Evolutionary conservation across 2,113 vertebrate genomes (phyloP).

Genomic region (Cryptoleucopteryx plumbea): DNA sequence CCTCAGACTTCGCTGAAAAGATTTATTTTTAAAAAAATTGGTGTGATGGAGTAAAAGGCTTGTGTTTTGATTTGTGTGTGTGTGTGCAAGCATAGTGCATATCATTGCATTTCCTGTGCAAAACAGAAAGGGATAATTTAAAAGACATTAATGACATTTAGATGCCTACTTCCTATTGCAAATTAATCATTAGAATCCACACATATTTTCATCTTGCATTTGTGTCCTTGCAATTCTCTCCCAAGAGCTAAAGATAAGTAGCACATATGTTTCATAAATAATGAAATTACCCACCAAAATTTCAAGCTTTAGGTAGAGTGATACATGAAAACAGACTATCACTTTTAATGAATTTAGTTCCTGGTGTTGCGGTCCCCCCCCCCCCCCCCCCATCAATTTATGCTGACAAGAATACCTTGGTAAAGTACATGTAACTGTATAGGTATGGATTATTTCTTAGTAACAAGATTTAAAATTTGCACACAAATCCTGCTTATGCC

Average conservation of each 20-base stretch:
- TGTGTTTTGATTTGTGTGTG: background rate
- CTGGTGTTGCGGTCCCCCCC: too few species aligned
- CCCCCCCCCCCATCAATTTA: background rate
- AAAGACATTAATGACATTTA: background rate
- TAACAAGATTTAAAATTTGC: background rate
- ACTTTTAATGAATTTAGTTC: background rate
- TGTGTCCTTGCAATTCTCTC: background rate
- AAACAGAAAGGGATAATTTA: background rate
- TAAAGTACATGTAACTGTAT: background rate
- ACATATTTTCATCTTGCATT: background rate
- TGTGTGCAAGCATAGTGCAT: background rate
- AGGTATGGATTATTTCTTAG: background rate
- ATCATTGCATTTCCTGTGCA: background rate
- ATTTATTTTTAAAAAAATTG: background rate
- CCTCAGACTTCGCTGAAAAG: background rate
- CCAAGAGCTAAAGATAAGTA: background rate
- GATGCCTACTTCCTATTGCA: background rate
- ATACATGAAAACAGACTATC: background rate
- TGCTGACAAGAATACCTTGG: background rate
- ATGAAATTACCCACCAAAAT: background rate
- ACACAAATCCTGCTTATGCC: background rate
- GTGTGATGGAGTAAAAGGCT: fast-evolving
- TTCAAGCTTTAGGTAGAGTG: background rate
- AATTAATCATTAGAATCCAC: too few species aligned
- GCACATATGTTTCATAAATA: background rate